Conservation (phyloP, 92 coral and sea anemone genomes). For the Palythoa grandis region DNA sequence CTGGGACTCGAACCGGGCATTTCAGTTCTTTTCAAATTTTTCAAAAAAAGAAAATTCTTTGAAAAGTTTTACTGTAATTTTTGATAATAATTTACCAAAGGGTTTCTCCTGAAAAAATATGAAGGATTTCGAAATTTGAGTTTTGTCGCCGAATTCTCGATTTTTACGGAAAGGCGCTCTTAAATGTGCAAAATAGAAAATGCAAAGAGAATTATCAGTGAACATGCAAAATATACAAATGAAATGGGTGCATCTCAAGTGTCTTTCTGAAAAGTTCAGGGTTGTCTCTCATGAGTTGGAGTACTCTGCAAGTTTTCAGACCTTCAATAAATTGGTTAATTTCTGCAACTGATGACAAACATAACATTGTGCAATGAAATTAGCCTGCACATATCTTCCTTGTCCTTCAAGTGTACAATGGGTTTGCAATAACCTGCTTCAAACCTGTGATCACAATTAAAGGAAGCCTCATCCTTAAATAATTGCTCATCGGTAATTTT, state of each 20-base stretch:
- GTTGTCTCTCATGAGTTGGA: slow-evolving; percentile 26
- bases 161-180: too few species aligned
- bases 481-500: slow-evolving; percentile 53
- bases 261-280: slow-evolving; percentile 33
- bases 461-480: slow-evolving; percentile 58
- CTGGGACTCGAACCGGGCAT: too few species aligned
- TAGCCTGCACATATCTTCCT: slow-evolving; percentile 48
- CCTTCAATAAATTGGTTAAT: slow-evolving; percentile 49
- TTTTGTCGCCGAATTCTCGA: too few species aligned
- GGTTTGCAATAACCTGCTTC: slow-evolving; percentile 71
- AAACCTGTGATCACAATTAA: slow-evolving; percentile 58
- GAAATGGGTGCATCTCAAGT: slow-evolving; percentile 2
- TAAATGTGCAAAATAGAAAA: too few species aligned
- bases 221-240: too few species aligned
- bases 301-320: slow-evolving; percentile 35
- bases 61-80: too few species aligned
- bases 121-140: too few species aligned
- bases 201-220: too few species aligned
- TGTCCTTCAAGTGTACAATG: slow-evolving; percentile 53
- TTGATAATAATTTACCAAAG: too few species aligned
- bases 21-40: too few species aligned
- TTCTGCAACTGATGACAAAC: slow-evolving; percentile 41
- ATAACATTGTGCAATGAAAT: slow-evolving; percentile 8
- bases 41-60: too few species aligned
- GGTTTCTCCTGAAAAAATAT: too few species aligned